Percentiles rank a stretch among this genome's conserved stretches.
Conservation (phyloP, 2,113 vertebrate genomes). For the Agelaius phoeniceus region DNA sequence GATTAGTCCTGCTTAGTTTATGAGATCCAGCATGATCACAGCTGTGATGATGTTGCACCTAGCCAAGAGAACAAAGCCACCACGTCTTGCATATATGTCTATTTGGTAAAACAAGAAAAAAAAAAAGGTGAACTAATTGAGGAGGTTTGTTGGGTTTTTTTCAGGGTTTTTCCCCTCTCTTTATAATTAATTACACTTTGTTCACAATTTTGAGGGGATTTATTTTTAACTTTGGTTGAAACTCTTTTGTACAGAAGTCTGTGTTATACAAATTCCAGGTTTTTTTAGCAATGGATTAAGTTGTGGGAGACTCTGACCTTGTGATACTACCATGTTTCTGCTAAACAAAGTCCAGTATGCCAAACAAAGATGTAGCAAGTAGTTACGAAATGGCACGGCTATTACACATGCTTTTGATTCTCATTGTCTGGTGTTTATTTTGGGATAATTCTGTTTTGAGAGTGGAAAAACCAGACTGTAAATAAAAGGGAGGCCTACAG, state of each 20-base stretch:
- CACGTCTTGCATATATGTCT: not conserved
- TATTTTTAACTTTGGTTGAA: conserved; percentile 15
- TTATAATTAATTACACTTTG: not conserved
- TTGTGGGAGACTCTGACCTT: conserved; percentile 23
- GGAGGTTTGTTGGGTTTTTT: not conserved
- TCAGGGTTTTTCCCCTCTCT: fast-evolving
- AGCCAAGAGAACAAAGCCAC: not conserved
- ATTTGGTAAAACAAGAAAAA: not conserved
- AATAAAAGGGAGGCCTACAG: not conserved
- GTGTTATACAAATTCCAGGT: not conserved
- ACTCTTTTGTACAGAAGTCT: not conserved
- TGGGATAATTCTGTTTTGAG: conserved; percentile 28
- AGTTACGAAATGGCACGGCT: conserved; percentile 11
- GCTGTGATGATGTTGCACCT: not conserved
- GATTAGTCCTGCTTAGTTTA: not conserved
- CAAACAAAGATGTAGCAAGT: conserved; percentile 53
- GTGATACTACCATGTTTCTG: conserved; percentile 27
- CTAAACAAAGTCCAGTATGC: conserved; percentile 33
- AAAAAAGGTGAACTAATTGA: not conserved
- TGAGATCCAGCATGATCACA: not conserved
- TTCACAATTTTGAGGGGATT: not conserved
- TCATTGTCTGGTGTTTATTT: conserved; percentile 45
- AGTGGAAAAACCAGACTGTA: conserved; percentile 11
- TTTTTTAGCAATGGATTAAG: conserved; percentile 22
- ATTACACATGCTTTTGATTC: conserved; percentile 40